phyloP scores from a whole-genome alignment of 23 tunicate genomes.

The Corella eumyota region DNA sequence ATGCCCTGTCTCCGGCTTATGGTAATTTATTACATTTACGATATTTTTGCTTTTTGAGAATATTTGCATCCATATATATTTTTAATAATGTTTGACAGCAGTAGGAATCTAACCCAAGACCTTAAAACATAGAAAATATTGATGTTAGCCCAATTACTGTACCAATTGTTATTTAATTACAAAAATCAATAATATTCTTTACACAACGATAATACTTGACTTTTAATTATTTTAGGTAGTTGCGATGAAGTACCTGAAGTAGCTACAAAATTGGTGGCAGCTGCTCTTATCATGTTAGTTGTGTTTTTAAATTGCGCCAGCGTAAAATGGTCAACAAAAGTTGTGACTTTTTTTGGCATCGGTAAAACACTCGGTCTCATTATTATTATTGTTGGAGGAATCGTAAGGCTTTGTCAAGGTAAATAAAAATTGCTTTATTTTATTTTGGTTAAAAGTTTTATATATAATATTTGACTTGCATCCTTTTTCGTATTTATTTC shows the following conservation, averaged over 20 bases:
- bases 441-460: not conserved
- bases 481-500: too few relatives aligned
- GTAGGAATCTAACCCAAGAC: too few relatives aligned
- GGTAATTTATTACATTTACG: slow-evolving; percentile 2
- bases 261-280: slow-evolving; percentile 62
- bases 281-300: slow-evolving; percentile 35
- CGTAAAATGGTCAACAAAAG: slow-evolving; percentile 73
- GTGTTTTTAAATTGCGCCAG: slow-evolving; percentile 73
- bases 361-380: slow-evolving; percentile 80
- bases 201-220: too few relatives aligned
- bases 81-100: too few relatives aligned
- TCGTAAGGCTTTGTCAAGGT: slow-evolving; percentile 60
- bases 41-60: too few relatives aligned
- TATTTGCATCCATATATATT: too few relatives aligned
- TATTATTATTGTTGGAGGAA: slow-evolving; percentile 68
- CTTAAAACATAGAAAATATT: too few relatives aligned
- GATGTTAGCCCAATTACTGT: too few relatives aligned
- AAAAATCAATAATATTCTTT: too few relatives aligned
- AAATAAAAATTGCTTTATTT: not conserved
- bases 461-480: too few relatives aligned
- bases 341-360: slow-evolving; percentile 60
- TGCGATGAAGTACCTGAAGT: slow-evolving; percentile 29
- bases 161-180: too few relatives aligned
- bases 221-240: slow-evolving; percentile 7
- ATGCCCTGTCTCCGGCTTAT: slow-evolving; percentile 60